A percentile compares a stretch with the other conserved stretches of the same genome.
These are phyloP conservation scores for Platypus cylindrus DNA, from an alignment of 2,888 invertebrate genomes.

Conservation along the genomic window DNA sequence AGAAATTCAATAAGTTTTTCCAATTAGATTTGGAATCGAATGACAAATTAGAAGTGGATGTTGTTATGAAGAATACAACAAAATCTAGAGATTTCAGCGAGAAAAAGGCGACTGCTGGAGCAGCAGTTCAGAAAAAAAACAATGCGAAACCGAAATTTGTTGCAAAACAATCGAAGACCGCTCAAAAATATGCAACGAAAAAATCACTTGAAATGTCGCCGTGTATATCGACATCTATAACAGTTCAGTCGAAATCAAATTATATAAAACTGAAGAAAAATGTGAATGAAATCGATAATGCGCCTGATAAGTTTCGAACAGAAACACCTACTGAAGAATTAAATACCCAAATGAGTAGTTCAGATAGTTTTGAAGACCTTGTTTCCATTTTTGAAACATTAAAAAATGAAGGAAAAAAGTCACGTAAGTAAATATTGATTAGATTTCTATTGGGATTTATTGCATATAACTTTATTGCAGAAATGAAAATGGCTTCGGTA, in stretches of 20 bases:
- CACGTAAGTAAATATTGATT: constrained; percentile 25
- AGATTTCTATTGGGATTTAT: not conserved
- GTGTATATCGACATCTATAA: constrained; percentile 24
- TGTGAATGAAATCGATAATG: constrained; percentile 23
- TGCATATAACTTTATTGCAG: constrained; percentile 18
- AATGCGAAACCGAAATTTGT: constrained; percentile 10
- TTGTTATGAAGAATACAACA: constrained; percentile 2
- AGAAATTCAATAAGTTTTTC: constrained; percentile 17
- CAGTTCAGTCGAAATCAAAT: constrained; percentile 18
- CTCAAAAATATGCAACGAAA: constrained; percentile 11
- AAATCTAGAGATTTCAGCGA: not conserved
- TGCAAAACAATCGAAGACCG: constrained; percentile 15
- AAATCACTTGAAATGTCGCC: constrained; percentile 23
- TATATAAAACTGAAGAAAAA: constrained; percentile 26
- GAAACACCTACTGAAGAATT: not conserved
- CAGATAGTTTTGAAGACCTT: constrained; percentile 35
- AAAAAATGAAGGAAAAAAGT: constrained; percentile 35
- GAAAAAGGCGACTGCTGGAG: constrained; percentile 1
- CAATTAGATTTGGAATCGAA: constrained; percentile 18
- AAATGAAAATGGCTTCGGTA: constrained; percentile 28
- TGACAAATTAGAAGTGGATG: too few species aligned
- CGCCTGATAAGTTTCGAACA: too few species aligned
- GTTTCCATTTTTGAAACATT: constrained; percentile 36
- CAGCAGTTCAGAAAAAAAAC: constrained; percentile 1
- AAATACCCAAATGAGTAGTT: constrained; percentile 15